Percentiles rank a stretch among this genome's conserved stretches.
phyloP scores from a whole-genome alignment of 2,113 vertebrate species.

The Tychaedon coryphoeus region DNA sequence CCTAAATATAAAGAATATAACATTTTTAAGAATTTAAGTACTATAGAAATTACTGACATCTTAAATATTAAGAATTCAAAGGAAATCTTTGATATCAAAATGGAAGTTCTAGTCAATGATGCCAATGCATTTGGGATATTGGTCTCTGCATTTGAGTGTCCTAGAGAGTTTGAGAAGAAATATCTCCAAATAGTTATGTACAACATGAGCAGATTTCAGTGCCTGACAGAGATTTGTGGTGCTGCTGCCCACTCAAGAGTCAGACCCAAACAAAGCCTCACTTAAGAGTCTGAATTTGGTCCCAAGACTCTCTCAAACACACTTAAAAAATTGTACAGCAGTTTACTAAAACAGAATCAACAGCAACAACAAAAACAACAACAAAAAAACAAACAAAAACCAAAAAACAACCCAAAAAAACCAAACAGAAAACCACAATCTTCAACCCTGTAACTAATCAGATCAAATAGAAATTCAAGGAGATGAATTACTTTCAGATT shows the following conservation, averaged over 20 bases:
- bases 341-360: neutral
- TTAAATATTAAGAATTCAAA: neutral
- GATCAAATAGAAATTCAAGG: neutral
- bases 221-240: neutral
- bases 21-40: neutral
- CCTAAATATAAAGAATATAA: neutral
- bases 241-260: neutral
- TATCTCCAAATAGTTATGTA: neutral
- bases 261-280: neutral
- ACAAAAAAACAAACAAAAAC: neutral
- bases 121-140: neutral
- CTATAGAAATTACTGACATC: neutral
- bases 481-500: slow-evolving; percentile 22
- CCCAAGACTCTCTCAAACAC: neutral
- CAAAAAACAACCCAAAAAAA: no score
- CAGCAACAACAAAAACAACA: neutral
- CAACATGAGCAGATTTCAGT: neutral
- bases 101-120: neutral
- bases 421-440: neutral
- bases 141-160: neutral
- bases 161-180: neutral
- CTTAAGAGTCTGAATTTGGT: neutral
- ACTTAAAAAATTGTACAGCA: neutral
- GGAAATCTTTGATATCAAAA: neutral
- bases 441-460: neutral